Percentiles rank a stretch among this genome's conserved stretches.
Evolutionary conservation across 2,888 invertebrate species (phyloP).

Genomic region (Lacanobia oleracea): DNA sequence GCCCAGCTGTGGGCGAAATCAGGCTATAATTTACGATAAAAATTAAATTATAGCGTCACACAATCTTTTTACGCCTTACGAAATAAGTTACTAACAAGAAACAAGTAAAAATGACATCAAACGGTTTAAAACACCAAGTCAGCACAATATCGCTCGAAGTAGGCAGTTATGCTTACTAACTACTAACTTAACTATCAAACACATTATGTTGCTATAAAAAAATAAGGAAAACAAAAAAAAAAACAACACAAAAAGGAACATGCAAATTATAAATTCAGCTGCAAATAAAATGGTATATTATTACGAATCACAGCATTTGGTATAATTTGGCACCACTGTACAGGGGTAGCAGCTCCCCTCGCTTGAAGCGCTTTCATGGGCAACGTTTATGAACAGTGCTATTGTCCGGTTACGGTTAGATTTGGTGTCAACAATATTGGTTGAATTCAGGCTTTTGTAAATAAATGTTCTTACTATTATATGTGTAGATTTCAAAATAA

Average conservation of each 20-base stretch:
- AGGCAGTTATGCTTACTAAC: background rate
- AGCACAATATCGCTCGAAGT: background rate
- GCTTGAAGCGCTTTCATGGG: conserved; percentile 55
- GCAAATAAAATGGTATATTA: conserved; percentile 62
- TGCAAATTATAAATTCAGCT: conserved; percentile 46
- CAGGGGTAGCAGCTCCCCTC: conserved; percentile 56
- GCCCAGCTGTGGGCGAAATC: background rate
- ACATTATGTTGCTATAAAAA: background rate
- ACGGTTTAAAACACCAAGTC: background rate
- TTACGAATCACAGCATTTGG: conserved; percentile 70
- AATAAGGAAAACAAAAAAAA: background rate
- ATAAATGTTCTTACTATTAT: background rate
- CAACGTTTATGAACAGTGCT: conserved; percentile 49
- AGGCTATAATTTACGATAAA: background rate
- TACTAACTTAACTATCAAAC: conserved; percentile 4
- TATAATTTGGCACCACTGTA: conserved; percentile 71
- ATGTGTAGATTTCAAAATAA: background rate
- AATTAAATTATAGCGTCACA: background rate
- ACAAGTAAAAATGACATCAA: background rate
- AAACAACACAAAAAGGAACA: conserved; percentile 13
- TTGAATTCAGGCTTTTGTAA: conserved; percentile 16
- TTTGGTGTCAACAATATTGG: conserved; percentile 48
- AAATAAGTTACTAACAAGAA: too few species aligned
- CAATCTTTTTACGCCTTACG: background rate
- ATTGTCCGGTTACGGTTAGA: conserved; percentile 48